A percentile compares a stretch with the other conserved stretches of the same genome.
Evolutionary conservation across 1,140 invertebrate species (phyloP).

Genomic region (Thaumetopoea pityocampa): DNA sequence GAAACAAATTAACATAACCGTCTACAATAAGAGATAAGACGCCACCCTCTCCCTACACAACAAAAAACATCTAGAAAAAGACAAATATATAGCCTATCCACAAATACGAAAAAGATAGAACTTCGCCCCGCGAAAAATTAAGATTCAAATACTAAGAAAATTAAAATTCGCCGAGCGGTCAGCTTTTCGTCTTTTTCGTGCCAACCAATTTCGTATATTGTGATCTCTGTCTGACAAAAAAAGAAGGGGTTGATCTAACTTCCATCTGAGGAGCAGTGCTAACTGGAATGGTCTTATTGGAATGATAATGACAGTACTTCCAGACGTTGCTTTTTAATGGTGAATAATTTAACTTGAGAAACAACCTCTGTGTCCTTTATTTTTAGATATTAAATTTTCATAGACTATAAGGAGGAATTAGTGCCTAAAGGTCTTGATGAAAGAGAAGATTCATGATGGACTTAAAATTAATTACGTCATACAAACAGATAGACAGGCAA

Average conservation of each 20-base stretch:
- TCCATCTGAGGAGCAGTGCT: conserved; percentile 42
- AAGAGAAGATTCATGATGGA: too few relatives aligned
- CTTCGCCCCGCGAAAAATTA: conserved; percentile 62
- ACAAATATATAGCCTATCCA: conserved; percentile 12
- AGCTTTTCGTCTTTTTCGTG: conserved; percentile 37
- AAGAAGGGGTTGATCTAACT: conserved; percentile 56
- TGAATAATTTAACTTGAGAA: conserved; percentile 14
- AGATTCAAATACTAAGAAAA: conserved; percentile 74
- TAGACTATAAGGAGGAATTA: too few relatives aligned
- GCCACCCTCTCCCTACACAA: conserved; percentile 15
- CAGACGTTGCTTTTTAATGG: conserved; percentile 3
- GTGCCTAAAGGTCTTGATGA: too few relatives aligned
- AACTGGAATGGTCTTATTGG: conserved; percentile 51
- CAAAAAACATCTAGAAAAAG: conserved; percentile 25
- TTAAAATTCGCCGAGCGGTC: conserved; percentile 71
- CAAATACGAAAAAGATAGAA: conserved; percentile 24
- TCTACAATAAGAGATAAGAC: conserved; percentile 21
- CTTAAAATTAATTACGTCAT: too few relatives aligned
- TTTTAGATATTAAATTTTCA: too few relatives aligned
- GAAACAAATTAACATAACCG: conserved; percentile 31
- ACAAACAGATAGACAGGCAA: too few relatives aligned
- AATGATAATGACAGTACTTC: conserved; percentile 53
- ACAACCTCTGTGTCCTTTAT: too few relatives aligned
- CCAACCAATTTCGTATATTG: conserved; percentile 20
- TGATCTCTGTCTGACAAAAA: conserved; percentile 48